These are phyloP conservation scores for Idaea aversata DNA, from an alignment of 2,888 invertebrate genomes.

Conservation along the genomic window DNA sequence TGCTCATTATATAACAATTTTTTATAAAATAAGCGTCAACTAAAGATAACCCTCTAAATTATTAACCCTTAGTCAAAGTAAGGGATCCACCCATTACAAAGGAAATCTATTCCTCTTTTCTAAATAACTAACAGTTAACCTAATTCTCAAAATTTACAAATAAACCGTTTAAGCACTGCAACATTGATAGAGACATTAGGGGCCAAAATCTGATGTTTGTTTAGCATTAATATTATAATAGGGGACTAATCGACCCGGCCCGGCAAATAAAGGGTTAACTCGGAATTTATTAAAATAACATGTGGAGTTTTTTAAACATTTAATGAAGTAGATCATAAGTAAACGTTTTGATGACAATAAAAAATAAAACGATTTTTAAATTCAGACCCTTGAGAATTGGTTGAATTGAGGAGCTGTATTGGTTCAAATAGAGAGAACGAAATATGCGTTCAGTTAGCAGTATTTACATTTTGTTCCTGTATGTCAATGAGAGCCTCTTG, in stretches of 20 bases:
- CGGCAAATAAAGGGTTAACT: conserved; percentile 74
- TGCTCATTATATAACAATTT: conserved; percentile 31
- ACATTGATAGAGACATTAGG: conserved; percentile 67
- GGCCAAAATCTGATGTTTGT: conserved; percentile 67
- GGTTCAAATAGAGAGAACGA: conserved; percentile 11
- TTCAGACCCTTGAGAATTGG: not conserved
- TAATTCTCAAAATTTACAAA: conserved; percentile 20
- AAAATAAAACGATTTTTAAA: conserved; percentile 16
- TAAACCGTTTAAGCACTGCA: conserved; percentile 32
- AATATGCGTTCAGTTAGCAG: not conserved
- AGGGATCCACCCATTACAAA: not conserved
- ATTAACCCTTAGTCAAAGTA: conserved; percentile 47
- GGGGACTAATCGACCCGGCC: conserved; percentile 61
- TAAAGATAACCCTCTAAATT: conserved; percentile 64
- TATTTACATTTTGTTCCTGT: not conserved
- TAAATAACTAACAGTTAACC: conserved; percentile 17
- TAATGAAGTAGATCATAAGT: conserved; percentile 49
- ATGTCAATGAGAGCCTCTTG: not conserved
- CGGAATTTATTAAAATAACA: conserved; percentile 59
- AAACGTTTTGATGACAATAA: conserved; percentile 32
- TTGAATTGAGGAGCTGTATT: not conserved
- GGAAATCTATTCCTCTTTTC: not conserved
- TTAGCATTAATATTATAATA: conserved; percentile 78
- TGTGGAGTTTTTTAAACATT: conserved; percentile 54
- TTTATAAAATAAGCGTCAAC: conserved; percentile 73